Percentiles rank a stretch among this genome's conserved stretches.
These are phyloP conservation scores for Poeciliopsis infans DNA, from an alignment of 2,797 vertebrate genomes.

Conservation along the genomic window DNA sequence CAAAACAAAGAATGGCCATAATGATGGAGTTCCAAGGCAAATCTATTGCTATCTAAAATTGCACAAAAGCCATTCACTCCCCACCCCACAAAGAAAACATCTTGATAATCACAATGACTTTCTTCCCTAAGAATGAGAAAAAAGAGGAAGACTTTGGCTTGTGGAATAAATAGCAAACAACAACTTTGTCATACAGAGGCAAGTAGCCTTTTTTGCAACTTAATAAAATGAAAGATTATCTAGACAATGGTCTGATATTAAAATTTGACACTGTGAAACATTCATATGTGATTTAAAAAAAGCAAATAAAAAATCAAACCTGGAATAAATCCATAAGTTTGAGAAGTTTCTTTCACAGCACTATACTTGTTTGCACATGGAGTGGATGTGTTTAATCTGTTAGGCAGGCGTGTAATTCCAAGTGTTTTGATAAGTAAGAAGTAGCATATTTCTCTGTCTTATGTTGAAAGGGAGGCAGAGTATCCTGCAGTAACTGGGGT, in stretches of 20 bases:
- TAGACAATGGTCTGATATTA: not conserved
- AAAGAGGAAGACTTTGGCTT: not conserved
- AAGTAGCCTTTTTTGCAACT: not conserved
- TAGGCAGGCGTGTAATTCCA: not conserved
- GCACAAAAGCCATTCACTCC: not conserved
- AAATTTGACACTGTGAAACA: not conserved
- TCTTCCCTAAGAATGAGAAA: not conserved
- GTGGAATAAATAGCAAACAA: not conserved
- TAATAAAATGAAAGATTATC: not conserved
- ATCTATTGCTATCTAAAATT: not conserved
- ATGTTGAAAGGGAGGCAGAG: not conserved
- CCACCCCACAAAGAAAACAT: not conserved
- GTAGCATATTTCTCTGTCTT: not conserved
- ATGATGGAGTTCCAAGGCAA: not conserved
- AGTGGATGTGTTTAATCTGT: not conserved
- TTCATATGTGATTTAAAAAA: not conserved
- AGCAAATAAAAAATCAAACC: not conserved
- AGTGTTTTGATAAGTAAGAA: not conserved
- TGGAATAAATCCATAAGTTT: not conserved
- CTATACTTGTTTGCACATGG: not conserved
- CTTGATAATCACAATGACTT: not conserved
- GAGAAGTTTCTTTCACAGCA: not conserved
- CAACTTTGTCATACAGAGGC: not conserved
- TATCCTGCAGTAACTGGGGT: not conserved
- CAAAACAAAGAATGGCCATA: not conserved